A percentile compares a stretch with the other conserved stretches of the same genome.
These are phyloP conservation scores for Akabosia matsudoensis DNA, from an alignment of 1,140 invertebrate species.

Conservation along the genomic window DNA sequence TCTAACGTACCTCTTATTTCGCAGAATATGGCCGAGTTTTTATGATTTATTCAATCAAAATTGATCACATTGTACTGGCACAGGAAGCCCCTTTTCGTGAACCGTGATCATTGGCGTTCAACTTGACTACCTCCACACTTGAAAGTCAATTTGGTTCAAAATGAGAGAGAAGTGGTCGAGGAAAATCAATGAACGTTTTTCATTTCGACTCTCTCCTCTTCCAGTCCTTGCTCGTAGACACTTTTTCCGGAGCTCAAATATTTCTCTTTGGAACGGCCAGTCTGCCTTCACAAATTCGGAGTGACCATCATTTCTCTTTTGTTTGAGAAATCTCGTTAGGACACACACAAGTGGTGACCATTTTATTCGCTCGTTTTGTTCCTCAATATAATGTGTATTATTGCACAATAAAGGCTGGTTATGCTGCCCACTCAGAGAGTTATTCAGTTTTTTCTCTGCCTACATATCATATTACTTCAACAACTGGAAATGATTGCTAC, in stretches of 20 bases:
- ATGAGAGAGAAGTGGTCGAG: constrained; percentile 33
- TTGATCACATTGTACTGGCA: not conserved
- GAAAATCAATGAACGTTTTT: constrained; percentile 43
- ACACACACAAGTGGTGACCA: not conserved
- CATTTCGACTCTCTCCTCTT: constrained; percentile 22
- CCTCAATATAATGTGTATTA: not conserved
- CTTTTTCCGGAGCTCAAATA: not conserved
- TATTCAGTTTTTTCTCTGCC: no score
- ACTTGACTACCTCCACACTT: constrained; percentile 32
- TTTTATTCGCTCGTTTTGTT: not conserved
- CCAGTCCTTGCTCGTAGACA: not conserved
- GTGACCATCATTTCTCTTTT: not conserved
- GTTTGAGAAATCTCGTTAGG: not conserved
- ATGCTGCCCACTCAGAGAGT: no score
- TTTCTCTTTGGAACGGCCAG: not conserved
- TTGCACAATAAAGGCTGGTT: not conserved
- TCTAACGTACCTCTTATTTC: no score
- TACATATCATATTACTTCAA: not conserved
- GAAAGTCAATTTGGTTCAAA: constrained; percentile 44
- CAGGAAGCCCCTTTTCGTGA: constrained; percentile 20
- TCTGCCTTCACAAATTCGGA: no score
- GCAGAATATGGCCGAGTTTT: no score
- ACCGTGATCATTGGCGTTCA: not conserved
- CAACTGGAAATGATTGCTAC: not conserved
- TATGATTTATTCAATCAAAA: constrained; percentile 43